Percentiles rank a stretch among this genome's conserved stretches.
These are phyloP conservation scores for Thymallus thymallus DNA, from an alignment of 2,113 vertebrate species.

Conservation along the genomic window DNA sequence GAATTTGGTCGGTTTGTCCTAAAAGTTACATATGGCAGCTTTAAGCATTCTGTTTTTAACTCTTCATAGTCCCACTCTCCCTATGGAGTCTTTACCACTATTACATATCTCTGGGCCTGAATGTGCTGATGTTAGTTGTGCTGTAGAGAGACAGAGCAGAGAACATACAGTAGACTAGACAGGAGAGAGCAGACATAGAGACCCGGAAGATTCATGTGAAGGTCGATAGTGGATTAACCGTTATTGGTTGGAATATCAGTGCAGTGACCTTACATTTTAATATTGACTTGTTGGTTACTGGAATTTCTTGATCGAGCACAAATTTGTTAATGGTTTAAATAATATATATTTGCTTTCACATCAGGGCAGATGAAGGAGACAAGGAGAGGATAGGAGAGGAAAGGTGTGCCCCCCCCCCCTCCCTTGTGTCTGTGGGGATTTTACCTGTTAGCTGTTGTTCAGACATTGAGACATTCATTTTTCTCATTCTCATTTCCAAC, in stretches of 20 bases:
- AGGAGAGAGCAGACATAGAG: not conserved
- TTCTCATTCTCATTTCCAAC: not conserved
- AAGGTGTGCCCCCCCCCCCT: too few relatives aligned
- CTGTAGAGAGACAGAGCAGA: not conserved
- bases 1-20: too few relatives aligned
- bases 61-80: not conserved
- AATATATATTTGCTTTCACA: not conserved
- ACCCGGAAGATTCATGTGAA: not conserved
- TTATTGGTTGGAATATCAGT: not conserved
- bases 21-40: too few relatives aligned
- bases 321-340: not conserved
- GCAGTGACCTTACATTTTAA: conserved; percentile 1
- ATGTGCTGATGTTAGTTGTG: not conserved
- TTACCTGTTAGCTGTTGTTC: not conserved
- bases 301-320: not conserved
- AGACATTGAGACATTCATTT: not conserved
- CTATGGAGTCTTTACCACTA: not conserved
- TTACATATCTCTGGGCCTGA: not conserved
- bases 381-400: not conserved
- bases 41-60: not conserved
- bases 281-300: conserved; percentile 5
- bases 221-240: not conserved
- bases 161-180: not conserved
- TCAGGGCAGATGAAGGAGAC: not conserved
- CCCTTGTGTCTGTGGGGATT: too few relatives aligned